These are phyloP conservation scores for Pocillopora grandis DNA, from an alignment of 92 coral and sea anemone species.

Conservation along the genomic window DNA sequence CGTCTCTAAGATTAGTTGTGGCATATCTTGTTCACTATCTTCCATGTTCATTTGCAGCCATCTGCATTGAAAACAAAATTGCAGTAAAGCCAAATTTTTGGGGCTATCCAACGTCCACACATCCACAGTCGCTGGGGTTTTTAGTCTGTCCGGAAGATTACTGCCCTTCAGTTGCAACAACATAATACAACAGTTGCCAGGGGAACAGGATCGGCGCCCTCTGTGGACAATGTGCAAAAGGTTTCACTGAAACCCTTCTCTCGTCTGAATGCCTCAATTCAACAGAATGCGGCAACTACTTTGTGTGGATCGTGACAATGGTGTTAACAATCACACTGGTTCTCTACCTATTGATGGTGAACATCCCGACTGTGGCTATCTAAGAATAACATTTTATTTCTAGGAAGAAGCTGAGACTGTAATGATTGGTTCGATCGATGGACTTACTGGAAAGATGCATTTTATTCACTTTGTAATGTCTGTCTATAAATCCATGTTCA, in stretches of 20 bases:
- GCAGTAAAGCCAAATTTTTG: too few relatives aligned
- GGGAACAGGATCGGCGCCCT: slow-evolving; percentile 60
- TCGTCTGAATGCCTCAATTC: slow-evolving; percentile 42
- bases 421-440: slow-evolving; percentile 40
- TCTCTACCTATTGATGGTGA: slow-evolving; percentile 10
- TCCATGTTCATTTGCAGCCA: slow-evolving; percentile 64
- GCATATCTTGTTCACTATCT: slow-evolving; percentile 21
- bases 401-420: slow-evolving; percentile 74
- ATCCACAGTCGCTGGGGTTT: slow-evolving; percentile 36
- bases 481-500: slow-evolving; percentile 61
- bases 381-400: slow-evolving; percentile 58
- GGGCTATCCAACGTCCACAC: background rate
- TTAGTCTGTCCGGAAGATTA: slow-evolving; percentile 61
- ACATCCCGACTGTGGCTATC: background rate
- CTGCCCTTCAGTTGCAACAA: slow-evolving; percentile 35
- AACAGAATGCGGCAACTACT: slow-evolving; percentile 39
- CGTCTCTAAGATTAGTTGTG: slow-evolving; percentile 33
- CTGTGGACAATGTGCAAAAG: slow-evolving; percentile 63
- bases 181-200: slow-evolving; percentile 51
- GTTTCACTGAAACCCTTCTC: slow-evolving; percentile 57
- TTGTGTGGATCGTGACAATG: slow-evolving; percentile 59
- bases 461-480: slow-evolving; percentile 53
- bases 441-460: slow-evolving; percentile 8
- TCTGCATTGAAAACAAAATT: slow-evolving; percentile 21
- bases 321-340: slow-evolving; percentile 32